Base-by-base conservation (phyloP, 2,113 vertebrate species). In the Xyrauchen texanus region DNA sequence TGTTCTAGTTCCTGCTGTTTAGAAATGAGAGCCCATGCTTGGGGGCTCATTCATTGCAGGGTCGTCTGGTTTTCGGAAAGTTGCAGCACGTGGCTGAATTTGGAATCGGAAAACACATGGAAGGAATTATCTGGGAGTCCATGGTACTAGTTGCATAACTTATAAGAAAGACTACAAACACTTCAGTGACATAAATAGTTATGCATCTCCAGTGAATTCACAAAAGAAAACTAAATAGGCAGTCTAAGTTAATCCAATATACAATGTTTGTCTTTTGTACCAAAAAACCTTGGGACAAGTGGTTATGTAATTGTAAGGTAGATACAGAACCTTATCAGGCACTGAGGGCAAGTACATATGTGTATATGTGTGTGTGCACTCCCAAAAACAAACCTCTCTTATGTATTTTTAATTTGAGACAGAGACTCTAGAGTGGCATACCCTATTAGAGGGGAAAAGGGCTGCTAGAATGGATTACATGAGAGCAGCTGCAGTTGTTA, bases 361-460 rank as follows among this genome's bases (percentile, higher is more conserved):
- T 62, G 68, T 62, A 57, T 70, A 65, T 49, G 78, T 78, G 78
- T 60, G 55, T 63, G 77, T 68, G 65, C 62, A 0, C 45, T 42
- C 13, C 16, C 12, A 53, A 71, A 67, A 70, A 69, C 78, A 82
- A 87, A 66, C 78, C 73, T 63, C 42, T 74, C 82, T 92, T 79
- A 90, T 91, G 51, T 87, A 91, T 90, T 89, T 90, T 91, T 92
- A 89, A 92, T 85, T 81, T 67, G 75, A 82, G 86, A 82, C 16
- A 80, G 88, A 88, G 57, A 78, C 73, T 81, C 69, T 49, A 84
- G 16, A 77, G 51, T 11, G 4, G 63, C 12, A 57, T 10, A 58
- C 6, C 15, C 55, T 6, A 13, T n/a, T 58, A 63, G 44, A 42
- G 45, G 21, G 34, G 80, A 15, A 58, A 80, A 12, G 51, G 5